Percentiles rank a stretch among this genome's conserved stretches.
phyloP scores from a whole-genome alignment of 2,888 invertebrate species.

The Agrochola circellaris region DNA sequence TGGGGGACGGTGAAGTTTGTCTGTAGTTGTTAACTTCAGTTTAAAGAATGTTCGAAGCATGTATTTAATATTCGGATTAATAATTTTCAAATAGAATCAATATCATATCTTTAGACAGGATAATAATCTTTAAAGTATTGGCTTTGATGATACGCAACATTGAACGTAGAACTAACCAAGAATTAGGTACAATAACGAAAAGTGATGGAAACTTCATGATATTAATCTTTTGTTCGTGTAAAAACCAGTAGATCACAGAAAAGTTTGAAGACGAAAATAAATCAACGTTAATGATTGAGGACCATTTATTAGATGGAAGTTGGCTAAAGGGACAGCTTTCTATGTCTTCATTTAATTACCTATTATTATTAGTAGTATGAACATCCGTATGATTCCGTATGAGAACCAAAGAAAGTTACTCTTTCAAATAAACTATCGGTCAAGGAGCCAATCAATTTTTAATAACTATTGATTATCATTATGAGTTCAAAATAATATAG shows the following conservation, averaged over 20 bases:
- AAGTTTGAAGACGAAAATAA: rapidly evolving
- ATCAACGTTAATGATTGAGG: background rate
- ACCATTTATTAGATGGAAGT: background rate
- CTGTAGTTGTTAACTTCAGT: slow-evolving; percentile 11
- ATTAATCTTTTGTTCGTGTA: background rate
- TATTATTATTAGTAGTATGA: slow-evolving; percentile 35
- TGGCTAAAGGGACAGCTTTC: slow-evolving; percentile 27
- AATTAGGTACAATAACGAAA: too few relatives aligned
- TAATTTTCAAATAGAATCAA: too few relatives aligned
- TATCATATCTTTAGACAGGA: too few relatives aligned
- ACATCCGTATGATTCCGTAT: slow-evolving; percentile 28
- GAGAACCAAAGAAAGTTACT: slow-evolving; percentile 53
- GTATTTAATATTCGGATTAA: too few relatives aligned
- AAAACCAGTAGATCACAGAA: background rate
- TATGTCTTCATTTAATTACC: slow-evolving; percentile 25
- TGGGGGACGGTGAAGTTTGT: slow-evolving; percentile 2
- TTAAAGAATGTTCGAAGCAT: slow-evolving; percentile 15
- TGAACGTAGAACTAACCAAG: too few relatives aligned
- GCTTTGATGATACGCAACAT: too few relatives aligned
- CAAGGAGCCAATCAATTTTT: slow-evolving; percentile 41
- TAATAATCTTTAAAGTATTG: too few relatives aligned
- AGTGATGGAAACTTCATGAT: too few relatives aligned
- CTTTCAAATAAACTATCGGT: slow-evolving; percentile 38
- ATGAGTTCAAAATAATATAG: slow-evolving; percentile 49
- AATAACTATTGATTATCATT: slow-evolving; percentile 51